phyloP scores from a whole-genome alignment of 1,140 invertebrate genomes.

The Aphelinus atriplicis region DNA sequence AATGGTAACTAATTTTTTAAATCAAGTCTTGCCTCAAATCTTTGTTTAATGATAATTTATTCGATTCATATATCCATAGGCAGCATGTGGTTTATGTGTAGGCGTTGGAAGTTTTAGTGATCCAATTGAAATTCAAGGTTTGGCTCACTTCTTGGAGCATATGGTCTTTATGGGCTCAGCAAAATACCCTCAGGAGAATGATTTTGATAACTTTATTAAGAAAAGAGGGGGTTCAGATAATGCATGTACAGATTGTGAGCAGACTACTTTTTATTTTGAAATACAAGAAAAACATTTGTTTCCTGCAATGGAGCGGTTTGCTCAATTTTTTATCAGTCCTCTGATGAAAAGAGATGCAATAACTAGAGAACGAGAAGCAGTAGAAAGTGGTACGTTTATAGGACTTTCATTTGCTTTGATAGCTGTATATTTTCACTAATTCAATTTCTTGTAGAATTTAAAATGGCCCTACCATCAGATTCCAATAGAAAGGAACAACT shows the following conservation, averaged over 20 bases:
- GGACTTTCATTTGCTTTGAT: too few species aligned
- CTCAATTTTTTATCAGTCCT: constrained; percentile 90
- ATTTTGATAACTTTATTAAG: constrained; percentile 83
- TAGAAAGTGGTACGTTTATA: constrained; percentile 80
- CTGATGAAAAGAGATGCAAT: constrained; percentile 88
- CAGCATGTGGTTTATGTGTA: constrained; percentile 77
- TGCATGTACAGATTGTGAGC: constrained; percentile 85
- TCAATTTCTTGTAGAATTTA: constrained; percentile 72
- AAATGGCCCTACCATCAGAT: constrained; percentile 77
- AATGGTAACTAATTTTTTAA: constrained; percentile 52
- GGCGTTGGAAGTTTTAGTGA: constrained; percentile 79
- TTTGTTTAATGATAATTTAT: constrained; percentile 5
- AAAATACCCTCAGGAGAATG: constrained; percentile 86
- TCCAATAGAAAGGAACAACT: constrained; percentile 78
- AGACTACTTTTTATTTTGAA: constrained; percentile 89
- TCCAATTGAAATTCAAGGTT: constrained; percentile 81
- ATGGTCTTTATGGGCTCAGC: constrained; percentile 95
- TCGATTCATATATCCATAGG: constrained; percentile 57
- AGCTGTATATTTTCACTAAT: constrained; percentile 11
- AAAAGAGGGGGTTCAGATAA: constrained; percentile 85
- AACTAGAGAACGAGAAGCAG: constrained; percentile 88
- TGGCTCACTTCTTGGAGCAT: constrained; percentile 95
- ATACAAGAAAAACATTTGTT: constrained; percentile 80
- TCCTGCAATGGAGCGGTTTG: constrained; percentile 84
- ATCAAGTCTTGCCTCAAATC: constrained; percentile 14